Conservation (phyloP, 2,888 invertebrate species). For the Dynastes grantii region DNA sequence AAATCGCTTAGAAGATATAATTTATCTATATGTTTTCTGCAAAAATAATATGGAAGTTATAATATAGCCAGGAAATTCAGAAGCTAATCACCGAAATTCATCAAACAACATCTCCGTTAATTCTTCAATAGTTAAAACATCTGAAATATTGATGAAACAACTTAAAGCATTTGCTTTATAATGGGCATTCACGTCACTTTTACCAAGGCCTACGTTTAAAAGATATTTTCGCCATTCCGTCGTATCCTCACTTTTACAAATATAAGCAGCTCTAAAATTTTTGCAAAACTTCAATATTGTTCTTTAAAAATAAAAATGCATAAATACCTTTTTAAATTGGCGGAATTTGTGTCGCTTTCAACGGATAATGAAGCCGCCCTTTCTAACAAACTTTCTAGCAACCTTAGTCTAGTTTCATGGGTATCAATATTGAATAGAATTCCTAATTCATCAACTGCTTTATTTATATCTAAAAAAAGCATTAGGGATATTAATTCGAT, state of each 20-base stretch:
- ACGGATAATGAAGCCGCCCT: slow-evolving; percentile 26
- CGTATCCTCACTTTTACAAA: slow-evolving; percentile 57
- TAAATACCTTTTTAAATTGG: slow-evolving; percentile 60
- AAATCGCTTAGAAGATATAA: slow-evolving; percentile 62
- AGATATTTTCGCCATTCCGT: slow-evolving; percentile 56
- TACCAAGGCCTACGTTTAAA: slow-evolving; percentile 47
- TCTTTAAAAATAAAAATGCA: no score
- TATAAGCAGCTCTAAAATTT: slow-evolving; percentile 57
- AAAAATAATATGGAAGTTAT: slow-evolving; percentile 54
- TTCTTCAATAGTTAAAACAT: slow-evolving; percentile 58
- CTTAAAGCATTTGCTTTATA: slow-evolving; percentile 63
- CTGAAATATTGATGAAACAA: slow-evolving; percentile 63
- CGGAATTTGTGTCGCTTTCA: slow-evolving; percentile 46
- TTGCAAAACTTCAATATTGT: not conserved
- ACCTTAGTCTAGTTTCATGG: slow-evolving; percentile 65
- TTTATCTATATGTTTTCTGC: slow-evolving; percentile 62
- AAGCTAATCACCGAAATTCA: slow-evolving; percentile 60
- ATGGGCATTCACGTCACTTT: slow-evolving; percentile 53
- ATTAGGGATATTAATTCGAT: no score
- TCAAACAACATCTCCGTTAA: slow-evolving; percentile 57
- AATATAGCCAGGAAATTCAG: not conserved
- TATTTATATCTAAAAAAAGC: slow-evolving; percentile 69
- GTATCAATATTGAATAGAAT: slow-evolving; percentile 69
- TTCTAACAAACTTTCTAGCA: slow-evolving; percentile 68
- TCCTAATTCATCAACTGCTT: slow-evolving; percentile 69